Conservation (phyloP, 2,797 vertebrate species). For the Chaenodraco wilsoni region DNA sequence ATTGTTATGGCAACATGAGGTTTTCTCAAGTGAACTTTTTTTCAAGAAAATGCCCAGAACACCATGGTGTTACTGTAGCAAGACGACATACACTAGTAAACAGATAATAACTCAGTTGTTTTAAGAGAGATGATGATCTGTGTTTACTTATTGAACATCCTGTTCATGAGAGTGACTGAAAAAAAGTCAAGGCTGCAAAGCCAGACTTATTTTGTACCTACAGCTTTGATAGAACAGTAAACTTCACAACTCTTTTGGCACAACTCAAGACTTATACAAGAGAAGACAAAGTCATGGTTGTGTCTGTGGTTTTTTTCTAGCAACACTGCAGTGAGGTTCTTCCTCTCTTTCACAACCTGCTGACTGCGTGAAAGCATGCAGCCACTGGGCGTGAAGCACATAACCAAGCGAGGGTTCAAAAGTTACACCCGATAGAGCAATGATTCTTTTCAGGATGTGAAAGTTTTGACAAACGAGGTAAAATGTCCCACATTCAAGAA, state of each 20-base stretch:
- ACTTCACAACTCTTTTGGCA: background rate
- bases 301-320: background rate
- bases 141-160: background rate
- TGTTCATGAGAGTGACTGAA: background rate
- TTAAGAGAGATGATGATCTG: background rate
- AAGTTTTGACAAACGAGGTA: slow-evolving; percentile 24
- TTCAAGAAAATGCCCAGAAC: background rate
- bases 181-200: background rate
- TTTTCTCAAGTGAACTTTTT: slow-evolving; percentile 4
- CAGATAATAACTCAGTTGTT: background rate
- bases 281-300: background rate
- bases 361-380: slow-evolving; percentile 13
- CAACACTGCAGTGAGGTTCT: background rate
- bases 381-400: slow-evolving; percentile 25
- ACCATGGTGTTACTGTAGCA: background rate
- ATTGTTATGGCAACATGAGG: background rate
- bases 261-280: background rate
- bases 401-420: background rate
- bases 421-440: slow-evolving; percentile 20
- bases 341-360: slow-evolving; percentile 11
- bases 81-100: background rate
- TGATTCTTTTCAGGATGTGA: slow-evolving; percentile 42
- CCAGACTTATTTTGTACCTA: background rate
- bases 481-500: slow-evolving; percentile 20
- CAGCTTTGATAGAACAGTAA: background rate